phyloP scores from a whole-genome alignment of 2,113 vertebrate genomes.

The Leptobrachium leishanense region DNA sequence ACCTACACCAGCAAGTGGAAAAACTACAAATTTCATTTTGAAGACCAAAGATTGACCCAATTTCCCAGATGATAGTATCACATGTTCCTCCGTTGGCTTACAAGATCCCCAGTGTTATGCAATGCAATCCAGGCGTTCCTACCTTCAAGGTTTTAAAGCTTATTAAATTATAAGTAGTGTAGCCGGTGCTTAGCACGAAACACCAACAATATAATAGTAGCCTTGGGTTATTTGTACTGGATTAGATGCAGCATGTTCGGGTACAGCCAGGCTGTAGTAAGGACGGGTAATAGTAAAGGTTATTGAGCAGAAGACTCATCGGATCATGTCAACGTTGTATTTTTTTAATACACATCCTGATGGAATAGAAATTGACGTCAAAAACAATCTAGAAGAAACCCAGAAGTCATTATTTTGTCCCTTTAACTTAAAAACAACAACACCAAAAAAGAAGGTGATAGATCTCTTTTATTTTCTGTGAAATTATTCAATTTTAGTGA shows the following conservation, averaged over 20 bases:
- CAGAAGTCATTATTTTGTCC: no score
- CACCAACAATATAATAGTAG: neutral
- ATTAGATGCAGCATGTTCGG: neutral
- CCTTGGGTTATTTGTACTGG: neutral
- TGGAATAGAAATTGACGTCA: no score
- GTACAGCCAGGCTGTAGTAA: neutral
- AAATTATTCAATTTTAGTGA: no score
- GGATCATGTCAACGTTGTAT: no score
- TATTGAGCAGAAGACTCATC: no score
- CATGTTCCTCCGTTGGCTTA: neutral
- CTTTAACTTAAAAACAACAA: no score
- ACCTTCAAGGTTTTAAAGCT: neutral
- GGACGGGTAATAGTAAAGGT: neutral
- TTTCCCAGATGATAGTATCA: neutral
- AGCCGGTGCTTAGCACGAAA: neutral
- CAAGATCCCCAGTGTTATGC: neutral
- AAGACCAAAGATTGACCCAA: neutral
- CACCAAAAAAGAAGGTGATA: no score
- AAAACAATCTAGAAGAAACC: no score
- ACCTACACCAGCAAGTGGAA: no score
- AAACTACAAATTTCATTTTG: neutral
- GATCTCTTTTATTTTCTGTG: no score
- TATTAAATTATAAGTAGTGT: neutral
- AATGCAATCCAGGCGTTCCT: neutral
- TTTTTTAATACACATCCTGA: no score